Percentiles rank a stretch among this genome's conserved stretches.
Conservation (phyloP, 2,113 vertebrate genomes). For the Blennius ocellaris region DNA sequence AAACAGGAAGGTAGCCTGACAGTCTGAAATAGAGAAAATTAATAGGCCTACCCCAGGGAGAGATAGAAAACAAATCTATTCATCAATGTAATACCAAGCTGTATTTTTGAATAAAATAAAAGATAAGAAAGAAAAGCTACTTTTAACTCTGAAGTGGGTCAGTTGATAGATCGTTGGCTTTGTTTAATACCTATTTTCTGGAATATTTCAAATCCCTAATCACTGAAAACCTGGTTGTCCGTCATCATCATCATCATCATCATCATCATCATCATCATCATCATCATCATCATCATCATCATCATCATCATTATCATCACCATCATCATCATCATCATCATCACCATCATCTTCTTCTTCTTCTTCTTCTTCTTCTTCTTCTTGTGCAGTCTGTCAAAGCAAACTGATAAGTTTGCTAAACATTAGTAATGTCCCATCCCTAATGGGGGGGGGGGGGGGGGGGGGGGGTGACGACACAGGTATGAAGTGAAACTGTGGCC, state of each 20-base stretch:
- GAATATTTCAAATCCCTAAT: conserved; percentile 19
- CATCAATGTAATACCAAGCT: conserved; percentile 39
- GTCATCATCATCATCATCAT: conserved; percentile 13
- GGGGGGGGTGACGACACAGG: conserved; percentile 11
- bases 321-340: conserved; percentile 15
- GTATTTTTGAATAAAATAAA: too few species aligned
- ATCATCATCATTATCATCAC: neutral
- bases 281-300: too few species aligned
- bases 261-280: too few species aligned
- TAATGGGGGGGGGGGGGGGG: too few species aligned
- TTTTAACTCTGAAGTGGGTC: conserved; percentile 16
- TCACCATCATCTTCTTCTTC: too few species aligned
- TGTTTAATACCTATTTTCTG: conserved; percentile 38
- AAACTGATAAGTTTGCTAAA: conserved; percentile 31
- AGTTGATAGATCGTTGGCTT: conserved; percentile 22
- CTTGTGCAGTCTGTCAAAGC: conserved; percentile 7
- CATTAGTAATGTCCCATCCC: conserved; percentile 28
- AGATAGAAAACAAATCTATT: conserved; percentile 4
- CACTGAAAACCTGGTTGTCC: conserved; percentile 19
- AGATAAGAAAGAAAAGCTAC: conserved; percentile 17
- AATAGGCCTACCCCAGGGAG: neutral
- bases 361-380: too few species aligned
- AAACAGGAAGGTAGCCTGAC: conserved; percentile 3
- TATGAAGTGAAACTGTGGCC: conserved; percentile 1
- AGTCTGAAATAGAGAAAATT: conserved; percentile 20